A percentile compares a stretch with the other conserved stretches of the same genome.
Evolutionary conservation across 2,113 vertebrate genomes (phyloP).

Genomic region (Hymenochirus boettgeri): DNA sequence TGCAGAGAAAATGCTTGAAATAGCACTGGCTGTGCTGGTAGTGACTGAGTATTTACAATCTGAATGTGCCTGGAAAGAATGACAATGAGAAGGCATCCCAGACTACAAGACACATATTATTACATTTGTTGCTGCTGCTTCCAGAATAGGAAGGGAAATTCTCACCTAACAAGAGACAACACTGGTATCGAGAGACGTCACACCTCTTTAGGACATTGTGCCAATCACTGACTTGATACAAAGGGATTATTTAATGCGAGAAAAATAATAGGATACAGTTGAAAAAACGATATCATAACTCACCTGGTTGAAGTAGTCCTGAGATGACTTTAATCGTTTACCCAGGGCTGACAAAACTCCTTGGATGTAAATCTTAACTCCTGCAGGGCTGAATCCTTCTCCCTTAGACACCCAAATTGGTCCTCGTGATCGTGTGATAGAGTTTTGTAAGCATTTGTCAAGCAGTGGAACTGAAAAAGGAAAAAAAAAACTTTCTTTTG

Average conservation of each 20-base stretch:
- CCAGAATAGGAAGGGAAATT: conserved; percentile 47
- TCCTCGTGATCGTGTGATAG: conserved; percentile 58
- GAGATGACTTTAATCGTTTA: conserved; percentile 57
- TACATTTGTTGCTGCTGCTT: conserved; percentile 52
- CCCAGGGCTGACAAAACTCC: conserved; percentile 60
- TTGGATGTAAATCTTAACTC: conserved; percentile 57
- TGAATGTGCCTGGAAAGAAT: too few relatives aligned
- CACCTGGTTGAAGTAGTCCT: conserved; percentile 65
- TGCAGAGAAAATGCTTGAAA: too few relatives aligned
- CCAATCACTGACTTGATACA: conserved; percentile 46
- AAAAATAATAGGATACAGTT: conserved; percentile 8
- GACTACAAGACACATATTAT: conserved; percentile 56
- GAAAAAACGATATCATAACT: conserved; percentile 59
- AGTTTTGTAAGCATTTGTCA: conserved; percentile 68
- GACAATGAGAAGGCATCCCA: conserved; percentile 52
- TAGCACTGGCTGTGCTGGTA: too few relatives aligned
- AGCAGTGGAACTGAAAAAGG: conserved; percentile 55
- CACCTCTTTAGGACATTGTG: conserved; percentile 51
- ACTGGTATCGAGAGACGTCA: conserved; percentile 49
- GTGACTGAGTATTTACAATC: too few relatives aligned
- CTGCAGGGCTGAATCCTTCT: conserved; percentile 66
- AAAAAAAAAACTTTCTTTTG: conserved; percentile 53
- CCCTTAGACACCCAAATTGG: conserved; percentile 61
- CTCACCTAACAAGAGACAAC: conserved; percentile 49
- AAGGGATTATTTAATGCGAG: conserved; percentile 5